Evolutionary conservation across 2,797 vertebrate genomes (phyloP).

Genomic region (Rhinoraja longicauda): DNA sequence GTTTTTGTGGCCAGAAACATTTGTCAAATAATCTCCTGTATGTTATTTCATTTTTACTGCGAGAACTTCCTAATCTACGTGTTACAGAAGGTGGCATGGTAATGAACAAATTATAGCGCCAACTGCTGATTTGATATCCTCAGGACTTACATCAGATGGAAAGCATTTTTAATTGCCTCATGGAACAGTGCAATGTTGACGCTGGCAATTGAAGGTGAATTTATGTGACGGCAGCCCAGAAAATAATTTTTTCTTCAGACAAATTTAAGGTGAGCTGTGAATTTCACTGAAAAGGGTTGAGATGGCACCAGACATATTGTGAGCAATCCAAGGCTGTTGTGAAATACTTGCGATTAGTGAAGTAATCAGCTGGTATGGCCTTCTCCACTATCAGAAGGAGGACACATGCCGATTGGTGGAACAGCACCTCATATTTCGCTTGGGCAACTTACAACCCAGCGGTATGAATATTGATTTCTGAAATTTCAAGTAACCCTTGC

Average conservation of each 20-base stretch:
- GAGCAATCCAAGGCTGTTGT: neutral
- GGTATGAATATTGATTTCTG: too few relatives aligned
- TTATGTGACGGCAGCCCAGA: neutral
- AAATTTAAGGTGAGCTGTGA: neutral
- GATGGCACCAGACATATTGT: neutral
- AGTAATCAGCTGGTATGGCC: neutral
- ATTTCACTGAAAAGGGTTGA: neutral
- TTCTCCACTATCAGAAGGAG: too few relatives aligned
- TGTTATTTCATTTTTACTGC: neutral
- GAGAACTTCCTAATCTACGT: constrained; percentile 33
- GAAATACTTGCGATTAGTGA: neutral
- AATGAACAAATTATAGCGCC: constrained; percentile 19
- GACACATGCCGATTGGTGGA: too few relatives aligned
- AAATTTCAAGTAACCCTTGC: too few relatives aligned
- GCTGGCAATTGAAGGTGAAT: constrained; percentile 16
- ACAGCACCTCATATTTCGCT: too few relatives aligned
- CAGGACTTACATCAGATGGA: constrained; percentile 21
- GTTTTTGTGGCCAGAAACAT: constrained; percentile 20
- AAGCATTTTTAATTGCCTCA: constrained; percentile 21
- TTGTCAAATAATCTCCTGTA: neutral
- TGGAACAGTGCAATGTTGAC: neutral
- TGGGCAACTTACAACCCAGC: too few relatives aligned
- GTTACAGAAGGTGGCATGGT: neutral
- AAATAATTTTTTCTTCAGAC: neutral
- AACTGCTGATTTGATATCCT: constrained; percentile 14